Evolutionary conservation across 2,888 invertebrate species (phyloP), one percentile per base, ranked within the genome.

Genomic region (Neocrepidodera transversa): DNA sequence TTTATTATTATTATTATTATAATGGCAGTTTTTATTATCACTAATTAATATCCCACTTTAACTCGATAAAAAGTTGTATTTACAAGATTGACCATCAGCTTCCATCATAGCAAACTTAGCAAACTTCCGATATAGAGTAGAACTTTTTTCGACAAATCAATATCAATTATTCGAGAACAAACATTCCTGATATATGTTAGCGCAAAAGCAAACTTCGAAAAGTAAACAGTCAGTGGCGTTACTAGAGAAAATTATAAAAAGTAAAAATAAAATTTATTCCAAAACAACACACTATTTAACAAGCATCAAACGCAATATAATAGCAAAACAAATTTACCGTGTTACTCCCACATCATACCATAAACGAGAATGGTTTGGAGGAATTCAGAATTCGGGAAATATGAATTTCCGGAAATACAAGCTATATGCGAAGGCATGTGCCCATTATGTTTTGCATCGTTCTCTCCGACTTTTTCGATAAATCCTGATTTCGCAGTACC

Each of bases 361-460:
- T n/a, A n/a, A n/a, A n/a, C n/a, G 11, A 20, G n/a, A 20, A 23
- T 13, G 35, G 35, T 23, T 42, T 13, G 20, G n/a, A 11, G 10
- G 17, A 40, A 40, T 40, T 18, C 40, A 8, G 42, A 40, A 30
- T 42, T 30, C 40, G 11, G 30, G 40, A 51, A 40, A 51, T 51
- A 40, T 40, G 30, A 42, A 42, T 52, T 42, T 23, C 30, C 43
- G 43, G 43, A 53, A 43, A 53, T 43, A 42, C 20, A 38, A 53
- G 43, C 43, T 42, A 43, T 53, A 35, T 43, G 35, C 53, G 43
- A 53, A 43, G 32, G 16, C 53, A 16, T 43, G 35, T 52, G 11
- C 40, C 28, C 38, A 40, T 51, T 51, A 26, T 13, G 42, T 17
- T 30, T n/a, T 52, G 30, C 52, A 42, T 53, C 23, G 43, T 13